Percentiles rank a stretch among this genome's conserved stretches.
phyloP scores from a whole-genome alignment of 2,888 invertebrate species.

The Lochmaea capreae region DNA sequence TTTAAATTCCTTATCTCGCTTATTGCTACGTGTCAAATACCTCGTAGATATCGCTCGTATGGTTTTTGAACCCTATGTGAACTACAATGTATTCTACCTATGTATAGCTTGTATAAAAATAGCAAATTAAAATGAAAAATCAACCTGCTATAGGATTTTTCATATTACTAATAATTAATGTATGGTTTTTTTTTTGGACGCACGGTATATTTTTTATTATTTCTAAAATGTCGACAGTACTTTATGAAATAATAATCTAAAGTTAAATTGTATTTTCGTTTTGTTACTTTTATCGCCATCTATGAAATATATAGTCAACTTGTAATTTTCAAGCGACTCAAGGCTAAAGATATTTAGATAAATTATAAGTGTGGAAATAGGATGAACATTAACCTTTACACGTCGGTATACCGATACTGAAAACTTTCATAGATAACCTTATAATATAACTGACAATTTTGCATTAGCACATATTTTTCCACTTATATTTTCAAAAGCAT shows the following conservation, averaged over 20 bases:
- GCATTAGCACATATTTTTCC: not conserved
- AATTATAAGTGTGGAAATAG: not conserved
- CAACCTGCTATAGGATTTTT: no score
- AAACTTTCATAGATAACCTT: no score
- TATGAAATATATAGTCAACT: not conserved
- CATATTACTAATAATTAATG: no score
- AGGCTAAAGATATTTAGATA: not conserved
- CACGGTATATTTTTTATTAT: no score
- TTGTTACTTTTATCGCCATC: not conserved
- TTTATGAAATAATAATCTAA: no score
- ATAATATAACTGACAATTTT: no score
- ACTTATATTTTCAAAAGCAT: not conserved
- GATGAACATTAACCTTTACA: not conserved
- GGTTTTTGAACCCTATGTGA: not conserved
- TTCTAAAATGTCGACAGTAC: no score
- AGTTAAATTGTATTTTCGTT: not conserved
- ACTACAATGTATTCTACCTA: no score
- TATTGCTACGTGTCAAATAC: constrained; percentile 14
- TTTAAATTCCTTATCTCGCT: constrained; percentile 2
- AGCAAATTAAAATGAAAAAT: no score
- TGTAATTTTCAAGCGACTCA: not conserved
- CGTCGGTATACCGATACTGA: not conserved
- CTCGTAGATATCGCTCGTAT: not conserved
- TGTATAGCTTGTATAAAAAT: no score
- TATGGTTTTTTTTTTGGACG: no score